phyloP scores from a whole-genome alignment of 2,888 invertebrate genomes.

The Drosophila subsilvestris region DNA sequence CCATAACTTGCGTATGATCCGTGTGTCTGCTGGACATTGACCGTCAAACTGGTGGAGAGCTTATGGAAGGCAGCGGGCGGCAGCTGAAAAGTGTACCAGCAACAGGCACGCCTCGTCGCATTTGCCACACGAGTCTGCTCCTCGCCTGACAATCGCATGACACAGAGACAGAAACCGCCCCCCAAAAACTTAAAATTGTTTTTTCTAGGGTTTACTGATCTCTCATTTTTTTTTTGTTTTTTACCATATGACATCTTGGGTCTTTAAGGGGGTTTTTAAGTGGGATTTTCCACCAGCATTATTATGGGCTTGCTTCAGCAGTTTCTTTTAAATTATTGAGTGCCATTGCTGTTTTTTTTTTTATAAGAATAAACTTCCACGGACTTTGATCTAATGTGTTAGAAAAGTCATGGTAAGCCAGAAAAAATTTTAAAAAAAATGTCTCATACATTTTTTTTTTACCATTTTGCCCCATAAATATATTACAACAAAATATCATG shows the following conservation, averaged over 20 bases:
- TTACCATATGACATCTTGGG: neutral
- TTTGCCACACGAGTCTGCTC: slow-evolving; percentile 19
- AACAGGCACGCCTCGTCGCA: slow-evolving; percentile 40
- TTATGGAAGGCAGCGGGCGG: neutral
- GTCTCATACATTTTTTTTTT: no score
- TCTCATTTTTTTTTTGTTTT: neutral
- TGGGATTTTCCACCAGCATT: neutral
- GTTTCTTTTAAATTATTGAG: no score
- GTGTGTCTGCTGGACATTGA: slow-evolving; percentile 42
- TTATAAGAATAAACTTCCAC: neutral
- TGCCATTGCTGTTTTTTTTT: no score
- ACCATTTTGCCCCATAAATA: no score
- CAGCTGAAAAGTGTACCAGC: slow-evolving; percentile 30
- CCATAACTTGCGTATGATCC: slow-evolving; percentile 4
- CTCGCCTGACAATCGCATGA: slow-evolving; percentile 1
- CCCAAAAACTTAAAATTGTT: neutral
- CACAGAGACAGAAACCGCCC: neutral
- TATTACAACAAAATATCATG: no score
- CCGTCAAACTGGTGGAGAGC: slow-evolving; percentile 35
- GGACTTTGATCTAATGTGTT: neutral
- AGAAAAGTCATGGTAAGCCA: neutral
- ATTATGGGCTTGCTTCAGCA: no score
- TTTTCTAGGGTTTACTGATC: neutral
- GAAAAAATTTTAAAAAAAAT: no score
- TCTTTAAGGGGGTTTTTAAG: neutral